Conservation (phyloP, 1,140 invertebrate genomes). For the Teleogryllus occipitalis region DNA sequence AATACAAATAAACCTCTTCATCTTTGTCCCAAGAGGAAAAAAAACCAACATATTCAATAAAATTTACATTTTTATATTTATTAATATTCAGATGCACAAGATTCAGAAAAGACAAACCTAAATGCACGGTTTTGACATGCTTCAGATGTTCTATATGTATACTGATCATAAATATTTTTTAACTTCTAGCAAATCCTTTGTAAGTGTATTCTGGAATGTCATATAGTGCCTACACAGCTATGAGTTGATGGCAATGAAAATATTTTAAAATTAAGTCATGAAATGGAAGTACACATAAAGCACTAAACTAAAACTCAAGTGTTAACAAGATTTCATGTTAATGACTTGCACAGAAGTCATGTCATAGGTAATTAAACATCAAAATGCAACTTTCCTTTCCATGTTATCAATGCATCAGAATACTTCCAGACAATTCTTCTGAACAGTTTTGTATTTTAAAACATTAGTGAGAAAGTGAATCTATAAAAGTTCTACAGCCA, state of each 20-base stretch:
- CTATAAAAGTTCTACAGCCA: neutral
- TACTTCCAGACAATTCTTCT: neutral
- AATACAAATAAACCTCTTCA: neutral
- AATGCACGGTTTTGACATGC: neutral
- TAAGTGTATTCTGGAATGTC: neutral
- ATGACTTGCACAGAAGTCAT: neutral
- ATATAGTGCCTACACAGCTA: neutral
- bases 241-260: neutral
- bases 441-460: neutral
- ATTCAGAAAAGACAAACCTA: neutral
- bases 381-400: neutral
- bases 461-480: neutral
- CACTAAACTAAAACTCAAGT: too few relatives aligned
- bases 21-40: neutral
- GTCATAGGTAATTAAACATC: neutral
- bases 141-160: neutral
- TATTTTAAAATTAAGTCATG: neutral
- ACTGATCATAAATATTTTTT: neutral
- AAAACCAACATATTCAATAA: too few relatives aligned
- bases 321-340: neutral
- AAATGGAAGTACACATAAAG: too few relatives aligned
- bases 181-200: neutral
- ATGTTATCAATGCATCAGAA: neutral
- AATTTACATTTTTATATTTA: too few relatives aligned
- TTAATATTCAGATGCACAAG: neutral